phyloP scores from a whole-genome alignment of 2,113 vertebrate genomes.

The Equus quagga region DNA sequence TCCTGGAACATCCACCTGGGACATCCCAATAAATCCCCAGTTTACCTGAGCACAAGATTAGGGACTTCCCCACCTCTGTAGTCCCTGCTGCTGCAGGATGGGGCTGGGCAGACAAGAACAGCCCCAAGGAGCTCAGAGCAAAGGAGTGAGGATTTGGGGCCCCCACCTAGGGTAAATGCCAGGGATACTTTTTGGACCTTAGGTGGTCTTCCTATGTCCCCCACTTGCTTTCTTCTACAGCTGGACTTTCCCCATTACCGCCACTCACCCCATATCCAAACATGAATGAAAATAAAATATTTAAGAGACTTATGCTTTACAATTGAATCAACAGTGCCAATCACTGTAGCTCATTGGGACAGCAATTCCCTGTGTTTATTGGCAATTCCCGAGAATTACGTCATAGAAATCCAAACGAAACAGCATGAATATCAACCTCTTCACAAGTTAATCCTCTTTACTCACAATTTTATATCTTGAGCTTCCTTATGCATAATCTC shows the following conservation, averaged over 20 bases:
- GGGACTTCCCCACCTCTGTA: background rate
- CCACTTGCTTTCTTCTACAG: background rate
- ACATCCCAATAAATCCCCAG: background rate
- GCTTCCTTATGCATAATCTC: constrained; percentile 99
- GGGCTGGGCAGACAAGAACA: background rate
- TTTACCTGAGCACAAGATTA: background rate
- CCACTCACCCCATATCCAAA: background rate
- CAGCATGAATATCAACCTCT: background rate
- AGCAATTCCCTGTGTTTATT: background rate
- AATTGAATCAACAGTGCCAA: background rate
- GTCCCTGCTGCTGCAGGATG: background rate
- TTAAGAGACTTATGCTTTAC: background rate
- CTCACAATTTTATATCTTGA: constrained; percentile 98
- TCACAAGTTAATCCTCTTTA: constrained; percentile 74
- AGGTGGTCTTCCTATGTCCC: background rate
- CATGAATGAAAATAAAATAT: background rate
- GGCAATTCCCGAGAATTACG: background rate
- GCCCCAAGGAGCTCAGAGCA: too few relatives aligned
- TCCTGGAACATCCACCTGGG: background rate
- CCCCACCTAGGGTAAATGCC: background rate
- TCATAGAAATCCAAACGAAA: constrained; percentile 24
- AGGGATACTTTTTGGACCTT: background rate
- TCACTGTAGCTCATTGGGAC: background rate
- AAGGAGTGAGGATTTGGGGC: background rate
- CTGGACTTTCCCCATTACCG: background rate